Evolutionary conservation across 2,888 invertebrate genomes (phyloP).

Genomic region (Caenorhabditis uteleia): DNA sequence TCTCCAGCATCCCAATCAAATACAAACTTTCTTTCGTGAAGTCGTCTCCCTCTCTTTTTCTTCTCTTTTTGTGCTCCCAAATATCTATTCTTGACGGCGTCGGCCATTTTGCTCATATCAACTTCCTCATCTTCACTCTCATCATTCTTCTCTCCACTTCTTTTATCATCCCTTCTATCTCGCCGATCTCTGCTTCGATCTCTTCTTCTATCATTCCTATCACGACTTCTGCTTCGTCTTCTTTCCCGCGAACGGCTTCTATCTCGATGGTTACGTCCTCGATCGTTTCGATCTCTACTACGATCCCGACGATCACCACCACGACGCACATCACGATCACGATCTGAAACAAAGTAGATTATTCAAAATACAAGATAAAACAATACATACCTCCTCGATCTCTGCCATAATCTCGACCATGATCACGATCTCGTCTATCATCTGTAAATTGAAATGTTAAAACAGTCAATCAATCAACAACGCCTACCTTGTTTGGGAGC

Average conservation of each 20-base stretch:
- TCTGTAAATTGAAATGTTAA: conserved; percentile 1
- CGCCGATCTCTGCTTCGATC: conserved; percentile 25
- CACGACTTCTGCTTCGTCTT: conserved; percentile 30
- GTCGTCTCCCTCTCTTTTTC: conserved; percentile 79
- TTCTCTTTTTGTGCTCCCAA: conserved; percentile 71
- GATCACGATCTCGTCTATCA: background rate
- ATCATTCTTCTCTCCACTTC: conserved; percentile 6
- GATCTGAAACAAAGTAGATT: background rate
- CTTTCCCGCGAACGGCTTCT: conserved; percentile 32
- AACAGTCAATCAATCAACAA: background rate
- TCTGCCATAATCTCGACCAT: conserved; percentile 28
- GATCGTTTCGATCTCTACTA: conserved; percentile 43
- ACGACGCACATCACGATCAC: conserved; percentile 57
- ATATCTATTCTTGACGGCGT: conserved; percentile 62
- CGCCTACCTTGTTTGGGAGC: conserved; percentile 60
- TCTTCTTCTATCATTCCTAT: conserved; percentile 29
- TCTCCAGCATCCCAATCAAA: conserved; percentile 99
- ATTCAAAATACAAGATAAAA: too few relatives aligned
- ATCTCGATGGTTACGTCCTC: conserved; percentile 63
- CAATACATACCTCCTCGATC: conserved; percentile 18
- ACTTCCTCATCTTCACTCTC: conserved; percentile 35
- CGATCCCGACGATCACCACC: conserved; percentile 54
- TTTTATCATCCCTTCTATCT: conserved; percentile 32
- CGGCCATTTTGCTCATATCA: conserved; percentile 56
- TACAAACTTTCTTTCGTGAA: conserved; percentile 98